Base-by-base conservation (phyloP, 2,113 vertebrate genomes). In the Acrocephalus kingi region DNA sequence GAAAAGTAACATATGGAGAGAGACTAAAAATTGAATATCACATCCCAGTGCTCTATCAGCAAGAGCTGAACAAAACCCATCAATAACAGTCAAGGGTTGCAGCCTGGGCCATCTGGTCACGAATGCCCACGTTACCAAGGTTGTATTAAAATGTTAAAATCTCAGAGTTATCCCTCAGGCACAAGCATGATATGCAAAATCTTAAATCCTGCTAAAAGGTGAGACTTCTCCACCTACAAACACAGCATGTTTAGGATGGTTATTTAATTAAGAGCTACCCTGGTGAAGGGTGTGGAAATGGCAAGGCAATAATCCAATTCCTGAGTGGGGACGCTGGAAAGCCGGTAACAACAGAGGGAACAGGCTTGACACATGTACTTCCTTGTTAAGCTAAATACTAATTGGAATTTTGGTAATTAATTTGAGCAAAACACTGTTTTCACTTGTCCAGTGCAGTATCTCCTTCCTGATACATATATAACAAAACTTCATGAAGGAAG, bases 1-100 rank as follows among this genome's bases (percentile, higher is more conserved):
- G 94, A 96, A 95, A 91, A 96, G 39, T 46, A 97, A 91, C 97
- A 95, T 97, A 97, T 86, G 96, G 96, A 94, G 33, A 56, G 88
- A 96, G 95, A 95, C 91, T 84, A 58, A 83, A 96, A 96, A 95
- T 37, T 91, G 79, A 96, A 81, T 93, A 87, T 33, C n/a, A 45
- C 19, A 58, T 85, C 84, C 91, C 77, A 13, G 20, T n/a, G 91
- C 89, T 94, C 8, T 18, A 84, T 51, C 91, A 91, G 94, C 91
- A 74, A 95, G 92, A 94, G 74, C 55, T 87, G 48, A 86, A 92
- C 63, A 86, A 85, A 84, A 75, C 86, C 69, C 74, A 89, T 72
- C 69, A 69, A 15, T 72, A 41, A 69, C 6, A 90, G 30, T 51
- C 90, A 80, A 77, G 59, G 19, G 75, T 23, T 78, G 87, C 30